Percentiles rank a stretch among this genome's conserved stretches.
These are phyloP conservation scores for Mamestra configurata DNA, from an alignment of 1,140 invertebrate genomes.

Conservation along the genomic window DNA sequence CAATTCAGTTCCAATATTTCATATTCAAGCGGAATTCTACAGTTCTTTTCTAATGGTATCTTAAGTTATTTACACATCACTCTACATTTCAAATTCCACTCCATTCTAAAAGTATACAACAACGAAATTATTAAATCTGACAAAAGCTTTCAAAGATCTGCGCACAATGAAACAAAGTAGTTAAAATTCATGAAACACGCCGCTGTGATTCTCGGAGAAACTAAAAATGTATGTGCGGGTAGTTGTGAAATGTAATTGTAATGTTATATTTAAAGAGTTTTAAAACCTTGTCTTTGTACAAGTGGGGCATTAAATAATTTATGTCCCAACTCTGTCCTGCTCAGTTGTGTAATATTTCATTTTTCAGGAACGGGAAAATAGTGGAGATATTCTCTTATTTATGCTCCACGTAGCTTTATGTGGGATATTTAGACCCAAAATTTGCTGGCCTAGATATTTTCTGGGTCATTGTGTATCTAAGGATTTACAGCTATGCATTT, in stretches of 20 bases:
- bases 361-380: not conserved
- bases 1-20: no score
- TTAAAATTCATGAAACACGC: constrained; percentile 23
- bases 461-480: no score
- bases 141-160: constrained; percentile 15
- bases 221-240: constrained; percentile 17
- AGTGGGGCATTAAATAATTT: constrained; percentile 8
- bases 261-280: constrained; percentile 6
- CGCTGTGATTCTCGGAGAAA: constrained; percentile 9
- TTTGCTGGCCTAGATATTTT: no score
- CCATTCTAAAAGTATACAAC: not conserved
- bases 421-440: no score
- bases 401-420: not conserved
- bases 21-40: no score
- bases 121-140: not conserved
- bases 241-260: constrained; percentile 14
- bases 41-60: no score
- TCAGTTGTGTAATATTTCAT: constrained; percentile 3
- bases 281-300: constrained; percentile 8
- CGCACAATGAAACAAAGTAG: constrained; percentile 23
- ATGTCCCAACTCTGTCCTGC: not conserved
- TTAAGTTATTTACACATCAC: constrained; percentile 6
- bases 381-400: not conserved
- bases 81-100: not conserved
- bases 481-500: no score